Percentiles rank a stretch among this genome's conserved stretches.
phyloP scores from a whole-genome alignment of 2,113 vertebrate genomes.

The Mola mola region DNA sequence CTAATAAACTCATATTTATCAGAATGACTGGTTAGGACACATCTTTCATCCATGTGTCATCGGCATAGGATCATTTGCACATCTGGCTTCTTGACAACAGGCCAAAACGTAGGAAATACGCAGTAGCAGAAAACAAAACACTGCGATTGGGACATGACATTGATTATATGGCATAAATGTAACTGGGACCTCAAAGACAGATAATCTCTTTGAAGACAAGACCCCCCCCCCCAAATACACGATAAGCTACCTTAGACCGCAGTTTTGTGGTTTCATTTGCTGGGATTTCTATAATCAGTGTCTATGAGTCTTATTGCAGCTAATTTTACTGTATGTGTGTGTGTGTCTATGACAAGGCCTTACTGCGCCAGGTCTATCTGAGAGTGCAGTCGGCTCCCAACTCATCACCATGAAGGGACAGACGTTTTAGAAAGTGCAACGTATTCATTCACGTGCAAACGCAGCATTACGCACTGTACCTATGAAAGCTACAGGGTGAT shows the following conservation, averaged over 20 bases:
- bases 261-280: constrained; percentile 51
- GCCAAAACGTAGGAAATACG: neutral
- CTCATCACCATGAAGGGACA: constrained; percentile 74
- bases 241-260: constrained; percentile 27
- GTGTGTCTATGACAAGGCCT: constrained; percentile 45
- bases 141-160: constrained; percentile 6
- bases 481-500: constrained; percentile 61
- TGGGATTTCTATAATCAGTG: constrained; percentile 43
- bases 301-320: constrained; percentile 20
- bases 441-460: constrained; percentile 29
- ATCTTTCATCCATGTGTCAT: too few species aligned
- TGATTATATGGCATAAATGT: neutral
- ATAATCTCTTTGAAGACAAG: neutral
- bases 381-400: constrained; percentile 54
- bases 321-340: neutral
- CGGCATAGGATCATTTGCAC: too few species aligned
- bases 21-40: constrained; percentile 26
- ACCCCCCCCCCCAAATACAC: constrained; percentile 2
- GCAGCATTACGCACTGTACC: constrained; percentile 49
- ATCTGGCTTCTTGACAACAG: too few species aligned
- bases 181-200: constrained; percentile 4
- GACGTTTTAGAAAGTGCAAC: constrained; percentile 69
- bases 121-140: neutral
- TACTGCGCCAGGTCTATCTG: constrained; percentile 65
- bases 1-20: constrained; percentile 36